phyloP scores from a whole-genome alignment of 2,797 vertebrate species.

The Falco columbarius region DNA sequence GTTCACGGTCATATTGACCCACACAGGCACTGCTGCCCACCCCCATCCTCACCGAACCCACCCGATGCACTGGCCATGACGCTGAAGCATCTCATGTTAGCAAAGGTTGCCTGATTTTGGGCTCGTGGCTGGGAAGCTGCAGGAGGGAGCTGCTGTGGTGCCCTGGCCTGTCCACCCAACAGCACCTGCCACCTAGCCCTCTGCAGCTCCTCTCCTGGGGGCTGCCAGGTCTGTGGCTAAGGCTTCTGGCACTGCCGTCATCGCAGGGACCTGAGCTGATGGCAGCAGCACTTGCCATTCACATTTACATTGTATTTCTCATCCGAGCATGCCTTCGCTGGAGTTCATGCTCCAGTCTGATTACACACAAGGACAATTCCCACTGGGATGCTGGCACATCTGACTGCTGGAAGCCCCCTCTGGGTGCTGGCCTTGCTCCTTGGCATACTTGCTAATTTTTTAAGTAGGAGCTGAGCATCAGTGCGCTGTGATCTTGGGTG shows the following conservation, averaged over 20 bases:
- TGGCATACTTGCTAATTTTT: background rate
- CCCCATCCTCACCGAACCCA: background rate
- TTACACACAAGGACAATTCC: background rate
- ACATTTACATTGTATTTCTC: background rate
- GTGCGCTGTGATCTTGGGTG: rapidly evolving
- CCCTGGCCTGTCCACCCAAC: too few relatives aligned
- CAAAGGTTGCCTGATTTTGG: background rate
- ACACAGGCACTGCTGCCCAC: background rate
- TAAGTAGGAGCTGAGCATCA: background rate
- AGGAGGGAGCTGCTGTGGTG: background rate
- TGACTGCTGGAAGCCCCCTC: background rate
- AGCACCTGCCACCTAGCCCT: background rate
- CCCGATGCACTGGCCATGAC: background rate
- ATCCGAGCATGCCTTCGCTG: background rate
- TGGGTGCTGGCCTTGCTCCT: background rate
- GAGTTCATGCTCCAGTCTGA: background rate
- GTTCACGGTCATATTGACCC: background rate
- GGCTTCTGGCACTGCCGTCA: background rate
- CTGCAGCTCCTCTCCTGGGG: background rate
- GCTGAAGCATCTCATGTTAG: background rate
- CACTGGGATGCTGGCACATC: rapidly evolving
- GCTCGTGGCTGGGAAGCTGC: background rate
- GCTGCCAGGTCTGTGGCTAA: background rate
- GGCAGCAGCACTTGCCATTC: background rate
- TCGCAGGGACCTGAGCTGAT: background rate